Conservation (phyloP, 2,797 vertebrate species). For the Chiloscyllium punctatum region DNA sequence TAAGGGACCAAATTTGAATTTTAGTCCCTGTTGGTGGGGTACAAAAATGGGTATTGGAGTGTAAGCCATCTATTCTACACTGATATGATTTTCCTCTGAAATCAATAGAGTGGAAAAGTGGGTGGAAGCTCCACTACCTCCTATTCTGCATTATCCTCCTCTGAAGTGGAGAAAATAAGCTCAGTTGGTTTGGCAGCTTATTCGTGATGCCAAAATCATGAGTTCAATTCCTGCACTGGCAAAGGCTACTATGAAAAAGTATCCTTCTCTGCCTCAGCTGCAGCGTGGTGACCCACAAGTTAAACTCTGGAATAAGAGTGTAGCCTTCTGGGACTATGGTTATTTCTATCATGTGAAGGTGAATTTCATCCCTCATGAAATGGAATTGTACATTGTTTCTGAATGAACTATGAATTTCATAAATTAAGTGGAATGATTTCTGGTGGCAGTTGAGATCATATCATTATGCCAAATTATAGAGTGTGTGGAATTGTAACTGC, state of each 20-base stretch:
- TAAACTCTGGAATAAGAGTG: too few relatives aligned
- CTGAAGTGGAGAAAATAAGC: too few relatives aligned
- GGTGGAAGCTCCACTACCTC: neutral
- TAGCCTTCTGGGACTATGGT: too few relatives aligned
- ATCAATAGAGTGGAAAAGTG: neutral
- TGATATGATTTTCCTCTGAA: neutral
- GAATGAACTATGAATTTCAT: neutral
- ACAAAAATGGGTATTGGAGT: neutral
- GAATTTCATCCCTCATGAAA: neutral
- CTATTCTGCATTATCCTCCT: neutral
- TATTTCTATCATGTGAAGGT: neutral
- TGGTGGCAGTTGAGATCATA: neutral
- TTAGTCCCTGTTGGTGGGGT: neutral
- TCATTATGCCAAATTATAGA: constrained; percentile 12
- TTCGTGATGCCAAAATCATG: too few relatives aligned
- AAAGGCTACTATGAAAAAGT: too few relatives aligned
- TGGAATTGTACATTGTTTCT: neutral
- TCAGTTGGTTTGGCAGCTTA: too few relatives aligned
- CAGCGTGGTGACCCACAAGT: too few relatives aligned
- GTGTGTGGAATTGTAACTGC: neutral
- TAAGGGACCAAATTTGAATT: neutral
- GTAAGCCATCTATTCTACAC: neutral
- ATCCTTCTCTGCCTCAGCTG: too few relatives aligned
- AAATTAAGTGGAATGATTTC: constrained; percentile 1
- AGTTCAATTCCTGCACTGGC: too few relatives aligned